Evolutionary conservation across 1,140 invertebrate species (phyloP).

Genomic region (Magallana gigas): DNA sequence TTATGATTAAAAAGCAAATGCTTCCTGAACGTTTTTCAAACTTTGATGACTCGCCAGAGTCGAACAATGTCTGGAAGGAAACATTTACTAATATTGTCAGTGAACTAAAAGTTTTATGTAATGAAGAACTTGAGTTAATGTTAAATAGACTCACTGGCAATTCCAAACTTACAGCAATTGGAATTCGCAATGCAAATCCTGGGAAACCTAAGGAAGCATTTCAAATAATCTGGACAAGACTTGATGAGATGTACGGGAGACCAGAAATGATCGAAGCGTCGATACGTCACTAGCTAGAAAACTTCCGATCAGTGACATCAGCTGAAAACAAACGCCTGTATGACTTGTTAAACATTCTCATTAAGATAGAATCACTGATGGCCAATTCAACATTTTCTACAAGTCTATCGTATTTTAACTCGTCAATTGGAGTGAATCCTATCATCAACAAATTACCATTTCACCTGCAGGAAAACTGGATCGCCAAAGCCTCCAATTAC

Average conservation of each 20-base stretch:
- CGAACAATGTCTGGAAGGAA: conserved; percentile 46
- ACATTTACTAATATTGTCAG: conserved; percentile 45
- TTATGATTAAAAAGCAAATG: conserved; percentile 47
- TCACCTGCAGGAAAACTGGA: conserved; percentile 25
- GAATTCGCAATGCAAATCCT: too few relatives aligned
- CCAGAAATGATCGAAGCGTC: conserved; percentile 24
- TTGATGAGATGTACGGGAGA: conserved; percentile 17
- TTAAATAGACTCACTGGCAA: conserved; percentile 46
- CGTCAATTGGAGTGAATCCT: background rate
- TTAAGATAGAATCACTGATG: too few relatives aligned
- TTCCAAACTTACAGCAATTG: background rate
- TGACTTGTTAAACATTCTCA: background rate
- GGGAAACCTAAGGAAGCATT: too few relatives aligned
- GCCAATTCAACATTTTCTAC: too few relatives aligned
- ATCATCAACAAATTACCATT: background rate
- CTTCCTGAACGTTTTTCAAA: conserved; percentile 33
- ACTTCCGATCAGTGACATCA: background rate
- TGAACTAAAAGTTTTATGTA: conserved; percentile 41
- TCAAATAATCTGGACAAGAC: background rate
- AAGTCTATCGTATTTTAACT: background rate
- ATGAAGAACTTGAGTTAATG: conserved; percentile 56
- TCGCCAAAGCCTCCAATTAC: background rate
- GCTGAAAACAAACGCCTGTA: conserved; percentile 21
- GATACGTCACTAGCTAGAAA: background rate
- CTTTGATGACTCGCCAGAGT: conserved; percentile 53